Conservation (phyloP, 2,888 invertebrate species). For the Octodonta nipae region DNA sequence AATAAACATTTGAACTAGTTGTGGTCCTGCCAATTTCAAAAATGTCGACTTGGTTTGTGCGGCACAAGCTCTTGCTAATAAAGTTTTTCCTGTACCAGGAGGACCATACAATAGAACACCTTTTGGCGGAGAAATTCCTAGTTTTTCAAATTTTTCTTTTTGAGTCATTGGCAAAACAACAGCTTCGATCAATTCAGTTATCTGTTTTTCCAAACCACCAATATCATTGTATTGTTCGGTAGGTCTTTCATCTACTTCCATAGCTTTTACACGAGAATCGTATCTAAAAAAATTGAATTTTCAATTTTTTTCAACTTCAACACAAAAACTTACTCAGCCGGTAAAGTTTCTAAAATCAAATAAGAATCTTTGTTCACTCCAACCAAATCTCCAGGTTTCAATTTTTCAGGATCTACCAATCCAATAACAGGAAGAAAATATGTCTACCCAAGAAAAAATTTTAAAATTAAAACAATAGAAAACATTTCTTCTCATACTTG, state of each 20-base stretch:
- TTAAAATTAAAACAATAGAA: no score
- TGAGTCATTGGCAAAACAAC: slow-evolving; percentile 94
- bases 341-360: slow-evolving; percentile 88
- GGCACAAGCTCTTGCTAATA: slow-evolving; percentile 93
- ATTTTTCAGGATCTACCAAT: slow-evolving; percentile 32
- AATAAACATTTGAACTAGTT: slow-evolving; percentile 98
- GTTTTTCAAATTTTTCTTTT: neutral
- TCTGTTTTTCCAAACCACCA: slow-evolving; percentile 97
- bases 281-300: no score
- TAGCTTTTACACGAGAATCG: slow-evolving; percentile 92
- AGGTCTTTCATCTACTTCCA: slow-evolving; percentile 98
- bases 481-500: slow-evolving; percentile 97
- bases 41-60: slow-evolving; percentile 99
- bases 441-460: neutral
- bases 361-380: slow-evolving; percentile 95
- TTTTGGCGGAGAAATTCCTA: slow-evolving; percentile 55
- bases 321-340: no score
- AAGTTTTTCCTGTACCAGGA: slow-evolving; percentile 88
- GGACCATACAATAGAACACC: slow-evolving; percentile 79
- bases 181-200: slow-evolving; percentile 93
- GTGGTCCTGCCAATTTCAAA: slow-evolving; percentile 93
- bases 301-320: no score
- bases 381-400: slow-evolving; percentile 92
- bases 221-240: slow-evolving; percentile 99
- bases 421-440: neutral